Conservation (phyloP, 2,888 invertebrate species). For the Sphaeridia pumilis region DNA sequence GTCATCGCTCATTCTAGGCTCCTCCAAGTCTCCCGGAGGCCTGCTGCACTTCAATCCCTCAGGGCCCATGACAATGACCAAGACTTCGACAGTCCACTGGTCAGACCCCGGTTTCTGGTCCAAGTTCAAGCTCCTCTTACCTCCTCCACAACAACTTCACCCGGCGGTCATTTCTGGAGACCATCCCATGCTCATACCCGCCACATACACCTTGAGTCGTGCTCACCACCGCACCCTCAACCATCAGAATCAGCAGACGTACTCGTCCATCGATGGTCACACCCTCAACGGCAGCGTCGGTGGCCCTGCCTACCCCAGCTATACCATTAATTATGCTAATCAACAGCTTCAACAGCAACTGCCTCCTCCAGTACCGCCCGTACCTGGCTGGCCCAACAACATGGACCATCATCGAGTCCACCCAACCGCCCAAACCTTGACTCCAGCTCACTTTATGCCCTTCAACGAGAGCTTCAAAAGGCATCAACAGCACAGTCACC, state of each 20-base stretch:
- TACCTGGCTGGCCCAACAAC: neutral
- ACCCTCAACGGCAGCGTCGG: neutral
- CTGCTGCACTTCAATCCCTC: neutral
- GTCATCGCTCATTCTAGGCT: neutral
- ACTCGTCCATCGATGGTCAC: neutral
- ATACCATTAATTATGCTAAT: neutral
- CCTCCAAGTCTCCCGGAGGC: neutral
- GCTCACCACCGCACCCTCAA: neutral
- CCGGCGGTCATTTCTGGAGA: neutral
- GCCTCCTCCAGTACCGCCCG: neutral
- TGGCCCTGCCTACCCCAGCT: neutral
- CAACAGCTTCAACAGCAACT: neutral
- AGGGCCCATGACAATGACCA: neutral
- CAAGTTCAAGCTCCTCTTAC: conserved; percentile 25
- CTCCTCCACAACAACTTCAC: conserved; percentile 14
- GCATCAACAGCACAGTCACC: conserved; percentile 13
- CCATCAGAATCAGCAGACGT: neutral
- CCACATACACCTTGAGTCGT: conserved; percentile 14
- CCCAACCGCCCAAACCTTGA: neutral
- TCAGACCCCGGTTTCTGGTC: conserved; percentile 32
- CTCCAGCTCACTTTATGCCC: neutral
- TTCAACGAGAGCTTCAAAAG: conserved; percentile 16
- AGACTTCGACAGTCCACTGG: conserved; percentile 18
- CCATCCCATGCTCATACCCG: conserved; percentile 15
- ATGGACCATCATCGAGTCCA: neutral